These are phyloP conservation scores for Osmerus eperlanus DNA, from an alignment of 2,113 vertebrate genomes.

Conservation along the genomic window DNA sequence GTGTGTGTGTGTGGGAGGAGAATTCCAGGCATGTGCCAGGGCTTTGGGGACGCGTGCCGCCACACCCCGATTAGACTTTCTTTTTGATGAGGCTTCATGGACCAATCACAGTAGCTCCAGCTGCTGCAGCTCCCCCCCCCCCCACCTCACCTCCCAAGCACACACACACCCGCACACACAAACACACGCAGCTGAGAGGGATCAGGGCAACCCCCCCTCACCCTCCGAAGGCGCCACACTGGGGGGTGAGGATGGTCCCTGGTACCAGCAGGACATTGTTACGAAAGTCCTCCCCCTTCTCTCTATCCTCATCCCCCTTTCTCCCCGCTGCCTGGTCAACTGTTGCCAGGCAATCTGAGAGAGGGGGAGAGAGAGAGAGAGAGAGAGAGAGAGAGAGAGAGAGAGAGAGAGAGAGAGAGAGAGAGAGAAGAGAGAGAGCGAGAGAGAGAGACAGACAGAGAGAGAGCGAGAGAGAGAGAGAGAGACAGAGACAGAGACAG, in stretches of 20 bases:
- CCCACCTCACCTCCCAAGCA: too few relatives aligned
- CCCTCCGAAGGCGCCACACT: background rate
- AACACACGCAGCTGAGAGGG: constrained; percentile 18
- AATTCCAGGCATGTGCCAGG: background rate
- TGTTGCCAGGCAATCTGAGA: too few relatives aligned
- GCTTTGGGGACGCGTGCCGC: constrained; percentile 22
- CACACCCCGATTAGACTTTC: constrained; percentile 18
- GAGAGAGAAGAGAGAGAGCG: background rate
- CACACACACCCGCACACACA: background rate
- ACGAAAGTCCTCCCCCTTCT: background rate
- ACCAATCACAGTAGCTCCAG: constrained; percentile 19
- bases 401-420: background rate
- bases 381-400: too few relatives aligned
- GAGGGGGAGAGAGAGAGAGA: too few relatives aligned
- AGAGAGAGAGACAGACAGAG: background rate
- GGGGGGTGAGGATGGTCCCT: background rate
- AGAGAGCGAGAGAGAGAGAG: too few relatives aligned
- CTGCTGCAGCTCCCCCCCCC: background rate
- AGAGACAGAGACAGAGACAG: too few relatives aligned
- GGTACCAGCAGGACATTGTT: background rate
- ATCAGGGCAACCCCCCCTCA: background rate
- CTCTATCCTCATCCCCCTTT: background rate
- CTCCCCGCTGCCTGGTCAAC: background rate
- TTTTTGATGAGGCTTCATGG: constrained; percentile 26
- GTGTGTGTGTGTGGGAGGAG: too few relatives aligned